phyloP scores from a whole-genome alignment of 2,888 invertebrate species.

The Drosophila barbarae region DNA sequence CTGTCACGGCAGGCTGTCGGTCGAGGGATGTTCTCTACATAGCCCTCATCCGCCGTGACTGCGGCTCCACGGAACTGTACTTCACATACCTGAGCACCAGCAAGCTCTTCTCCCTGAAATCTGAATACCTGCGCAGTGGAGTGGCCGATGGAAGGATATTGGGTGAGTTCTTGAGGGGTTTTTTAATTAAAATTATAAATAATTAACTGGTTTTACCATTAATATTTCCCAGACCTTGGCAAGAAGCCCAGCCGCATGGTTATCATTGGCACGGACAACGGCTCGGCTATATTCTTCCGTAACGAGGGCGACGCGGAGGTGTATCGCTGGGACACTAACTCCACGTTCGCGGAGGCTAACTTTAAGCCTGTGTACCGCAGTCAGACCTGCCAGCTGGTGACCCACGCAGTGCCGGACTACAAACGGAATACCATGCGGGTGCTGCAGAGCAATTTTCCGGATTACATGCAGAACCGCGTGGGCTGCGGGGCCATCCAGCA shows the following conservation, averaged over 20 bases:
- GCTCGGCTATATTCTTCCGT: conserved; percentile 83
- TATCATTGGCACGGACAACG: conserved; percentile 84
- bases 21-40: conserved; percentile 85
- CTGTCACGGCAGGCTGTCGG: conserved; percentile 80
- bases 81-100: conserved; percentile 84
- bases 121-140: conserved; percentile 83
- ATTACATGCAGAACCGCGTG: conserved; percentile 83
- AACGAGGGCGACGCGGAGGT: conserved; percentile 82
- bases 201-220: neutral
- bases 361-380: conserved; percentile 82
- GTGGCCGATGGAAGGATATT: conserved; percentile 81
- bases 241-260: conserved; percentile 82
- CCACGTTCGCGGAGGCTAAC: conserved; percentile 79
- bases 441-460: conserved; percentile 84
- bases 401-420: conserved; percentile 83
- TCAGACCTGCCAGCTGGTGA: conserved; percentile 81
- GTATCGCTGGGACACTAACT: conserved; percentile 82
- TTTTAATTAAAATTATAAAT: neutral
- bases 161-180: conserved; percentile 78
- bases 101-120: conserved; percentile 84
- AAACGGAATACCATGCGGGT: conserved; percentile 82
- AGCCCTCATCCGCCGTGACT: conserved; percentile 82
- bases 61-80: conserved; percentile 82
- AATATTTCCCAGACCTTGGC: conserved; percentile 80
- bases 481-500: conserved; percentile 83